Conservation (phyloP, 2,888 invertebrate genomes). For the Villa cingulata region DNA sequence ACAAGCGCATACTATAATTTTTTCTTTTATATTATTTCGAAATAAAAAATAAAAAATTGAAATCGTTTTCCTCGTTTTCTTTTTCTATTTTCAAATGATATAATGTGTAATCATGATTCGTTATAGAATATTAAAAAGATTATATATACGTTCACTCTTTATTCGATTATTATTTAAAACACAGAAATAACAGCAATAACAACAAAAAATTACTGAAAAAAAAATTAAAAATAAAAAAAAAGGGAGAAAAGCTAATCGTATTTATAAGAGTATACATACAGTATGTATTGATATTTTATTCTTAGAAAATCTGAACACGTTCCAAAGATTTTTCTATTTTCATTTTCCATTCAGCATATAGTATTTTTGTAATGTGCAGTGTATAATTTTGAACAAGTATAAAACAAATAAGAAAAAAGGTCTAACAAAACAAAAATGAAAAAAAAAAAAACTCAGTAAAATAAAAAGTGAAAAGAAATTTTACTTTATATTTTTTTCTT, state of each 20-base stretch:
- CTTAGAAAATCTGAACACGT: conserved; percentile 9
- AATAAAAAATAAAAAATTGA: neutral
- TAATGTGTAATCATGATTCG: neutral
- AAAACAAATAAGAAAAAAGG: no score
- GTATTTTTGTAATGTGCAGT: neutral
- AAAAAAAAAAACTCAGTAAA: no score
- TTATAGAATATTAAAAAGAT: neutral
- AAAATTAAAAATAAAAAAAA: neutral
- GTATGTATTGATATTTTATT: no score
- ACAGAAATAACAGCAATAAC: no score
- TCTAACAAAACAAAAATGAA: no score
- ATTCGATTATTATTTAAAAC: neutral
- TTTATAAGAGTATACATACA: no score
- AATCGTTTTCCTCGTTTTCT: neutral
- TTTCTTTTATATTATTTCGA: neutral
- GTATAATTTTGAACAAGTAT: no score
- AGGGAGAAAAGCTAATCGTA: neutral
- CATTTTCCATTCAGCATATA: neutral
- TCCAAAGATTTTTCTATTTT: conserved; percentile 1
- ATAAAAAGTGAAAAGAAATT: no score
- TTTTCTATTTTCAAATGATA: neutral
- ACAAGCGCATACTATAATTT: no score
- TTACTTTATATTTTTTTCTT: neutral
- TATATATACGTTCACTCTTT: neutral
- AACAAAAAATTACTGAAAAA: no score